A percentile compares a stretch with the other conserved stretches of the same genome.
These are phyloP conservation scores for Lasioglossum zephyrum DNA, from an alignment of 2,888 invertebrate genomes.

Conservation along the genomic window DNA sequence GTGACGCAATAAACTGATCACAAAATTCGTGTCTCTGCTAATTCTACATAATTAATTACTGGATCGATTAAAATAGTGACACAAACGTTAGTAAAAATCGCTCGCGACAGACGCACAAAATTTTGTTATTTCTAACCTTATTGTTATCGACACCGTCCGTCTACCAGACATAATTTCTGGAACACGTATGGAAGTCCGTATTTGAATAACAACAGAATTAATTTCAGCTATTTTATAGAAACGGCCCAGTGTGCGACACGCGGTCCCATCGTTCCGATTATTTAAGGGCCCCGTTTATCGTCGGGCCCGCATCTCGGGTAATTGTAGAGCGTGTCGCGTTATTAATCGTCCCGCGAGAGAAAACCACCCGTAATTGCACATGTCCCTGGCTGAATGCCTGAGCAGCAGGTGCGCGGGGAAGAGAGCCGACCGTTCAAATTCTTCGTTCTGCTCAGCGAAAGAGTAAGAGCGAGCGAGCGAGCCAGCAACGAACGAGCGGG, in stretches of 20 bases:
- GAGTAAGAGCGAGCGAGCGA: slow-evolving; percentile 41
- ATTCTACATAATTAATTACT: not conserved
- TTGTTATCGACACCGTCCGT: no score
- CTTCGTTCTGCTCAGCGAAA: slow-evolving; percentile 53
- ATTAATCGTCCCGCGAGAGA: slow-evolving; percentile 51
- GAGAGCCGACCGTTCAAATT: slow-evolving; percentile 44
- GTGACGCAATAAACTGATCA: not conserved
- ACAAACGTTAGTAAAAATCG: no score
- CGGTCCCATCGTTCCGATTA: slow-evolving; percentile 23
- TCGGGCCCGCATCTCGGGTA: slow-evolving; percentile 13
- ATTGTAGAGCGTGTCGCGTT: slow-evolving; percentile 47
- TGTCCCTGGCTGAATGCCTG: slow-evolving; percentile 51
- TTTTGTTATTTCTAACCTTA: no score
- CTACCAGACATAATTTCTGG: not conserved
- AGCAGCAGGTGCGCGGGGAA: slow-evolving; percentile 53
- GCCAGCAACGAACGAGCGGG: not conserved
- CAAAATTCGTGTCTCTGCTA: not conserved
- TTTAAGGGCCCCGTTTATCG: slow-evolving; percentile 23
- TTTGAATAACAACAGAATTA: not conserved
- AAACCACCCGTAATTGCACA: slow-evolving; percentile 50
- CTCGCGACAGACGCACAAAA: no score
- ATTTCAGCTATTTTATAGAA: not conserved
- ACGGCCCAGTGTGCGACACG: not conserved
- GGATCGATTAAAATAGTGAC: not conserved
- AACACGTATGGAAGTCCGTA: not conserved